Evolutionary conservation across 2,888 invertebrate genomes (phyloP).

Genomic region (Lobophora halterata): DNA sequence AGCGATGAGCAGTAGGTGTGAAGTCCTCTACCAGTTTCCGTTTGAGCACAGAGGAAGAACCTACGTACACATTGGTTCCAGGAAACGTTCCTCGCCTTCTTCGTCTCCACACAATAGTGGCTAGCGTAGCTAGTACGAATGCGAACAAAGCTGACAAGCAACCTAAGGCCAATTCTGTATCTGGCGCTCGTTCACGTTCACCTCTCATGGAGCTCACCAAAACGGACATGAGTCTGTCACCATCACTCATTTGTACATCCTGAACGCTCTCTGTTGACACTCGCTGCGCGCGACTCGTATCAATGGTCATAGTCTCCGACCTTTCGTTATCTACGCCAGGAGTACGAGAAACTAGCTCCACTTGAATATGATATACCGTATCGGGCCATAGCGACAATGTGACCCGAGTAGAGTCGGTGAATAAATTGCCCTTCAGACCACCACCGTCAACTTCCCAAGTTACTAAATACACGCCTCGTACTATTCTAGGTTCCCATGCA

Average conservation of each 20-base stretch:
- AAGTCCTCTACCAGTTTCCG: conserved; percentile 83
- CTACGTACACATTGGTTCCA: conserved; percentile 82
- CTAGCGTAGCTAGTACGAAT: conserved; percentile 73
- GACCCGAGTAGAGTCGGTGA: conserved; percentile 89
- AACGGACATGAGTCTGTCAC: conserved; percentile 82
- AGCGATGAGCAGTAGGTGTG: conserved; percentile 71
- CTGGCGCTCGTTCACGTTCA: conserved; percentile 77
- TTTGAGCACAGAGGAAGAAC: conserved; percentile 81
- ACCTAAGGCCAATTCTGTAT: conserved; percentile 81
- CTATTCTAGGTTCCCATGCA: conserved; percentile 85
- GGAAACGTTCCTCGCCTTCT: conserved; percentile 78
- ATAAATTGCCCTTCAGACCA: conserved; percentile 89
- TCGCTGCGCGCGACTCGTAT: conserved; percentile 82
- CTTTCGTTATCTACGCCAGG: conserved; percentile 83
- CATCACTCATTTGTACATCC: conserved; percentile 80
- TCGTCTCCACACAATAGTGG: conserved; percentile 79
- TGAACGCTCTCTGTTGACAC: conserved; percentile 84
- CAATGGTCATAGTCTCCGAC: conserved; percentile 84
- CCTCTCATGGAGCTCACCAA: conserved; percentile 83
- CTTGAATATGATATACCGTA: conserved; percentile 90
- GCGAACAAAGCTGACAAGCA: conserved; percentile 80
- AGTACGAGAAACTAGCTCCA: conserved; percentile 82
- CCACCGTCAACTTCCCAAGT: conserved; percentile 93
- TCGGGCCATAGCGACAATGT: conserved; percentile 90
- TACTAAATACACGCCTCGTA: conserved; percentile 86